phyloP scores from a whole-genome alignment of 53 echinoderm and acorn worm species.

The Mesocentrotus franciscanus region DNA sequence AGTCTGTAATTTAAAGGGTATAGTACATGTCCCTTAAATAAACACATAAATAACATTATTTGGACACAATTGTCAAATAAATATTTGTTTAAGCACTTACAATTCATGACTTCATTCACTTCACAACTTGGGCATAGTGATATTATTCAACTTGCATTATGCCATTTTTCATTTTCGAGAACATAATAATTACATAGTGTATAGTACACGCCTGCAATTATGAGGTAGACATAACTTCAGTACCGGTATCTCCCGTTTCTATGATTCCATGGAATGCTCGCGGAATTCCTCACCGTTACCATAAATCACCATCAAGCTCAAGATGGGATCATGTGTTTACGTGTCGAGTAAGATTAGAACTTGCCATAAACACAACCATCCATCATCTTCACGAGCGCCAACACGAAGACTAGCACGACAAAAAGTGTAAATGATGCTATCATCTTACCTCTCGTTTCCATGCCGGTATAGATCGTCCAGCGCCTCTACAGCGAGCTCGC shows the following conservation, averaged over 20 bases:
- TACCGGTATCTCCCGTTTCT: neutral
- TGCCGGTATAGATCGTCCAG: neutral
- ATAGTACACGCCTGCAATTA: neutral
- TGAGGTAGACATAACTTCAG: neutral
- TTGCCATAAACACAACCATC: constrained; percentile 1
- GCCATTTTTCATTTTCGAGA: no score
- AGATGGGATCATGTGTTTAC: constrained; percentile 26
- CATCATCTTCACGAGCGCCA: neutral
- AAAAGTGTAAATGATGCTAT: neutral
- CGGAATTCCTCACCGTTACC: neutral
- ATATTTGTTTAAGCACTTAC: no score
- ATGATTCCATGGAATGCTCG: neutral
- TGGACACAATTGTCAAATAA: no score
- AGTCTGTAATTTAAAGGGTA: no score
- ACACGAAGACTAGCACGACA: neutral
- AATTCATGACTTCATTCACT: no score
- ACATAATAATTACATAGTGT: no score
- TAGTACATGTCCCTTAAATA: no score
- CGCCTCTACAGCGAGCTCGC: neutral
- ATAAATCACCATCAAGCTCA: constrained; percentile 24
- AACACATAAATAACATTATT: no score
- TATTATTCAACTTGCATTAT: no score
- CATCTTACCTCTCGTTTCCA: constrained; percentile 42
- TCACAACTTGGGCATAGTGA: no score
- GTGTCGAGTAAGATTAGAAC: constrained; percentile 8